phyloP scores from a whole-genome alignment of 2,888 invertebrate species.

The Lithosia quadra region DNA sequence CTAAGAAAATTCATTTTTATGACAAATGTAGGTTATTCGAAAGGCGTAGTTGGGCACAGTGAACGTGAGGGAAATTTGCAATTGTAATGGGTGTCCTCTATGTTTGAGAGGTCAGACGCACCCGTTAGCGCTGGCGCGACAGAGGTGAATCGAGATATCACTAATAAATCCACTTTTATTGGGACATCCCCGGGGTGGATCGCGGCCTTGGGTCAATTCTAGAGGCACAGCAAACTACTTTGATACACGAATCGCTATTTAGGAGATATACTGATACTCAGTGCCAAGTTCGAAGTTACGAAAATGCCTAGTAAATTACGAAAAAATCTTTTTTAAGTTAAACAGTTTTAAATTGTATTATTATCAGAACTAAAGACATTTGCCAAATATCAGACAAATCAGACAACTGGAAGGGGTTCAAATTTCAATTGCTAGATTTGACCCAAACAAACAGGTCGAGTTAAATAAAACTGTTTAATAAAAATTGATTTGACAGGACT shows the following conservation, averaged over 20 bases:
- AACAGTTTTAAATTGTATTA: no score
- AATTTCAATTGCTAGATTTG: no score
- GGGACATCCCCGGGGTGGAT: conserved; percentile 9
- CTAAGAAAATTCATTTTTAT: conserved; percentile 29
- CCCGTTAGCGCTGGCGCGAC: conserved; percentile 41
- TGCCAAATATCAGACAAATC: no score
- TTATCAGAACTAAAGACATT: no score
- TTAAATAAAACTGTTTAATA: no score
- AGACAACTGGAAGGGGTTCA: no score
- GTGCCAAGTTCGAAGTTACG: not conserved
- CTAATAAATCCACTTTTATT: conserved; percentile 22
- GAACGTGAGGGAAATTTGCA: conserved; percentile 60
- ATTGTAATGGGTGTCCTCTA: conserved; percentile 49
- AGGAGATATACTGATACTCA: not conserved
- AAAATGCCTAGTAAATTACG: no score
- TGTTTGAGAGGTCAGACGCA: conserved; percentile 43
- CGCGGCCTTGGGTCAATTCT: not conserved
- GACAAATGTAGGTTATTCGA: conserved; percentile 53
- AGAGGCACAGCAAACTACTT: conserved; percentile 4
- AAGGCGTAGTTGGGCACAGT: conserved; percentile 48
- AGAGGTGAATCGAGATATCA: conserved; percentile 43
- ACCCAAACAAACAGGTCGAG: no score
- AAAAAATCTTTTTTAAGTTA: no score
- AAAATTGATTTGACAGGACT: no score
- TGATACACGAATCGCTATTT: conserved; percentile 2